Base-by-base conservation (phyloP, 2,888 invertebrate species). In the Craniophora ligustri region DNA sequence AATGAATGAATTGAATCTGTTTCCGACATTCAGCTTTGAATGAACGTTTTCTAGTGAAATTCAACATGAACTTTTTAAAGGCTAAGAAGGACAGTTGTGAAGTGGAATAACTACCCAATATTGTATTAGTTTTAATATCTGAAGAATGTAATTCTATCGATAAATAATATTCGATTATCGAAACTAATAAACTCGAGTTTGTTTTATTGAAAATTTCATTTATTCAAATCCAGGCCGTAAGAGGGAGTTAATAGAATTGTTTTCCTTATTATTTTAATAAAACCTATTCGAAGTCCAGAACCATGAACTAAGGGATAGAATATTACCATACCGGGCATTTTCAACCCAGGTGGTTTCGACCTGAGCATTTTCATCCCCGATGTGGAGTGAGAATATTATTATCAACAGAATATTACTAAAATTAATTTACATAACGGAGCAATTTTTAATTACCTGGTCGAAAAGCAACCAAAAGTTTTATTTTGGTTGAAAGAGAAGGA, bases 21-120 rank as follows among this genome's bases (percentile, higher is more conserved):
- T 57, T 53, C 26, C 50, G 58, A 7, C 59, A 57, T 51, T 69
- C 69, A 69, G 59, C 57, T 68, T 64, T 56, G 51, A 56, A 49
- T 46, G 23, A 54, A 51, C 47, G 60, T 36, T 49, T 54, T 67
- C 36, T 60, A 69, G 67, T 63, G 62, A 64, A 67, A 65, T 56
- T 39, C 6, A 30, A 60, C 56, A 60, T 56, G 45, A 65, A 72
- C 62, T 56, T 62, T 70, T 47, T 44, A 53, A 46, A 58, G 30
- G 47, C 28, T 58, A 55, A 30, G n/a, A n/a, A n/a, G 15, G 31
- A 65, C 64, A 67, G 45, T 44, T 53, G 65, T 68, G 53, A 54
- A 56, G 56, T 67, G 64, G 16, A 26, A 16, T 50, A n/a, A n/a
- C n/a, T n/a, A 48, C 18, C 36, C 30, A 15, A 21, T 53, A 57